These are phyloP conservation scores for Pseudochromis fuscus DNA, from an alignment of 2,797 vertebrate species.

Conservation along the genomic window DNA sequence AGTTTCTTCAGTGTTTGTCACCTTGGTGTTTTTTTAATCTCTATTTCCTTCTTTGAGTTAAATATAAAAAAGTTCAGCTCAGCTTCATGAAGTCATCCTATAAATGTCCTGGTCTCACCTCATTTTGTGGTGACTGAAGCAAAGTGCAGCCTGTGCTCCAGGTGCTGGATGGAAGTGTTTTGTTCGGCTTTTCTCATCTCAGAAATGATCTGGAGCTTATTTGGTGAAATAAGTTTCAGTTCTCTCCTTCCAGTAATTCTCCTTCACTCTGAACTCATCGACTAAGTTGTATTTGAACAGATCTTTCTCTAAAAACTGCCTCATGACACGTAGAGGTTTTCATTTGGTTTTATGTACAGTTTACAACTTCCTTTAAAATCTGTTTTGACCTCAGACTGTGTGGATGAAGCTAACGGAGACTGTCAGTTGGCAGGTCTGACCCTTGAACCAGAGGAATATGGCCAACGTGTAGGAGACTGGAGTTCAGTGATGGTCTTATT, in stretches of 20 bases:
- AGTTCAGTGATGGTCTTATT: too few species aligned
- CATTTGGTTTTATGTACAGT: not conserved
- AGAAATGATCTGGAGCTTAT: slow-evolving; percentile 9
- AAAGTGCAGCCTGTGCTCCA: slow-evolving; percentile 27
- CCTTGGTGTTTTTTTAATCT: not conserved
- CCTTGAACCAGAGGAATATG: too few species aligned
- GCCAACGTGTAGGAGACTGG: too few species aligned
- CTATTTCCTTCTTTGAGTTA: slow-evolving; percentile 1
- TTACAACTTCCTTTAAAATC: not conserved
- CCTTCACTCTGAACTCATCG: too few species aligned
- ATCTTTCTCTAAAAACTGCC: not conserved
- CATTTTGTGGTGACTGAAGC: slow-evolving; percentile 14
- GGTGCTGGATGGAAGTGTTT: slow-evolving; percentile 33
- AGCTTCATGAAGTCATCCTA: slow-evolving; percentile 21
- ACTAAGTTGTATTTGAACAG: too few species aligned
- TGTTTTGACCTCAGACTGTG: too few species aligned
- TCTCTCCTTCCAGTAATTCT: not conserved
- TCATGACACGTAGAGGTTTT: not conserved
- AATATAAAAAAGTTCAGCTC: slow-evolving; percentile 1
- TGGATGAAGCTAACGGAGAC: too few species aligned
- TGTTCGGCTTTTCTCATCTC: slow-evolving; percentile 15
- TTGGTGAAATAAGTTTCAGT: slow-evolving; percentile 1
- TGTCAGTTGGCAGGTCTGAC: too few species aligned
- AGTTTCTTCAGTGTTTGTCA: too few species aligned
- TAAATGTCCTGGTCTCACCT: slow-evolving; percentile 21